Base-by-base conservation (phyloP, 2,113 vertebrate species). In the Platysteira castanea region DNA sequence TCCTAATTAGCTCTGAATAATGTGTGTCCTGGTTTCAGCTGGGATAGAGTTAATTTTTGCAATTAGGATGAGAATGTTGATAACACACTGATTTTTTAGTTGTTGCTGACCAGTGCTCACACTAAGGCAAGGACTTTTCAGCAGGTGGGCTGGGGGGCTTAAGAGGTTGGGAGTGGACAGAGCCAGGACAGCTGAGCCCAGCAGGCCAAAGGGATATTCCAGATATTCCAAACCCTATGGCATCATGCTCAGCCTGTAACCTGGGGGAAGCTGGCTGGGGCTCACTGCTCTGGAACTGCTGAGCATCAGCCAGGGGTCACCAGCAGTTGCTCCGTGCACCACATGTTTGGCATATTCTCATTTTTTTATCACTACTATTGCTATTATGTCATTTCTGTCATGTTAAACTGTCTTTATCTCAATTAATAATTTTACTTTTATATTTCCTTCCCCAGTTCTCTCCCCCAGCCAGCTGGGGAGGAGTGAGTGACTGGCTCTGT, bases 131-230 rank as follows among this genome's bases (percentile, higher is more conserved):
- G n/a, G 35, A 35, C 6, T 69, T 53, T 39, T 14, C 68, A 82
- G 53, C 21, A 54, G 22, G 13, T 2, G 5, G n/a, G 11, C 20
- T n/a, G 17, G 3, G 6, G 5, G 10, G 3, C 33, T 17, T 8
- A 12, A 46, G 46, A 53, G 35, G 47, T 41, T 6, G 31, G 41
- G 63, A 54, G 35, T 8, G 54, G 63, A 69, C 47, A 83, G n/a
- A 61, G 70, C 24, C 78, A 53, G 78, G 70, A 68, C n/a, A 68
- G 47, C 63, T 76, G 63, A 54, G 56, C 39, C 87, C 70, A 35
- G 3, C 11, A 83, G 63, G 41, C 70, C 54, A 76, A 31, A 42
- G 41, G 78, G 54, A 69, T 41, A 47, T 35, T 49, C 47, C 79
- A 76, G 18, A 52, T 44, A 52, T 69, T 33, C 63, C 54, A 39